phyloP scores from a whole-genome alignment of 2,797 vertebrate genomes.

The Eulemur mongoz region DNA sequence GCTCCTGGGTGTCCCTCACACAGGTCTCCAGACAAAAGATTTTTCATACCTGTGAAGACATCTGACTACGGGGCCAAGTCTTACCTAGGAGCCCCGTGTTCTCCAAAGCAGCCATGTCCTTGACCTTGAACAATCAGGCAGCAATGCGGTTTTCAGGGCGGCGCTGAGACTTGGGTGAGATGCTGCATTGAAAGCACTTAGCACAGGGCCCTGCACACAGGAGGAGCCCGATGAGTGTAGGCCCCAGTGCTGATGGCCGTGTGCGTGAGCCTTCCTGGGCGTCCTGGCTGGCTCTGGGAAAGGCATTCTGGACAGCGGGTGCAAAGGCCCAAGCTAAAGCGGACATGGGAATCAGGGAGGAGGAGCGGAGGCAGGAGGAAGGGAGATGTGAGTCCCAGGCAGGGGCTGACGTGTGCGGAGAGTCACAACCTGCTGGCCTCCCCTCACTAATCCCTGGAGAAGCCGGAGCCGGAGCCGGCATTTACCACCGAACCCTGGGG shows the following conservation, averaged over 20 bases:
- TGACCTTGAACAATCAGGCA: not conserved
- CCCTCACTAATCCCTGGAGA: not conserved
- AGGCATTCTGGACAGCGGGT: not conserved
- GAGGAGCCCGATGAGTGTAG: not conserved
- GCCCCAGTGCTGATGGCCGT: not conserved
- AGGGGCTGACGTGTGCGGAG: not conserved
- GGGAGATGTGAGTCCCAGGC: not conserved
- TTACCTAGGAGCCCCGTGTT: not conserved
- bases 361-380: not conserved
- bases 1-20: not conserved
- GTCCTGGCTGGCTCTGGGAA: not conserved
- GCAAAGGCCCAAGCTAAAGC: not conserved
- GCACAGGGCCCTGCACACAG: too few relatives aligned
- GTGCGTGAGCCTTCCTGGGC: not conserved
- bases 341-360: not conserved
- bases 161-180: not conserved
- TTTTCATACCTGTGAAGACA: not conserved
- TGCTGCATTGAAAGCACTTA: not conserved
- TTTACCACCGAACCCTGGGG: too few relatives aligned
- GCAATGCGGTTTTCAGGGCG: not conserved
- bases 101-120: not conserved
- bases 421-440: not conserved
- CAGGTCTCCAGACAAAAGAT: not conserved
- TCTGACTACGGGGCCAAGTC: not conserved
- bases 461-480: fast-evolving